Evolutionary conservation across 2,888 invertebrate genomes (phyloP), one percentile per base, ranked within the genome.

Genomic region (Melikaiella ostensackeni): DNA sequence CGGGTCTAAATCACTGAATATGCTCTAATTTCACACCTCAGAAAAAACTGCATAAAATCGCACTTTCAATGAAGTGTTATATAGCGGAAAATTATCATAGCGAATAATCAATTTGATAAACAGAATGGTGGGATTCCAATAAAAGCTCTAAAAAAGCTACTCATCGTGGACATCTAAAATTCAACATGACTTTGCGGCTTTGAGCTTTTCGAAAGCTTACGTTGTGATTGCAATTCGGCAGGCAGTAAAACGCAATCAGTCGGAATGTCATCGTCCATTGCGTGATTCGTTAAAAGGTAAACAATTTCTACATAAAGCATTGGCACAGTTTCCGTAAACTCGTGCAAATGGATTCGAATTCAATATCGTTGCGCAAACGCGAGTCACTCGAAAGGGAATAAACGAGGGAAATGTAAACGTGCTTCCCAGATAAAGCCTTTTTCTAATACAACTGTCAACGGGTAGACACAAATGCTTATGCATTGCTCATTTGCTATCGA

Each of bases 331-430:
- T 70, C 70, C 70, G 70, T 70, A 70, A 70, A 70, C 50, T 50
- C 50, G 30, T 70, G 33, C n/a, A 70, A 70, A 55, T 70, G 42
- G 30, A 70, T 70, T 70, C 82, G 75, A 80, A 86, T 86, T 86
- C 87, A 86, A 87, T 87, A 87, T 81, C 83, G 86, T 84, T 79
- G 85, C 87, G 87, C 87, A 87, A 81, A 86, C 86, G 86, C 87
- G 83, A n/a, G 50, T 70, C 70, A 50, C 33, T n/a, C 50, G 11
- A 33, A 33, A 33, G 33, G 33, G 50, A 70, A 70, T 50, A 50
- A 50, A 30, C n/a, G 50, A 30, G 50, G 50, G 70, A 46, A 70
- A 70, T 70, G 70, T 30, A 70, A 70, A 70, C 19, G 27, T 13
- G 50, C 33, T 70, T 50, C n/a, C 30, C 27, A n/a, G 1, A 11